These are phyloP conservation scores for Chloroceryle amazona DNA, from an alignment of 2,797 vertebrate genomes.

Conservation along the genomic window DNA sequence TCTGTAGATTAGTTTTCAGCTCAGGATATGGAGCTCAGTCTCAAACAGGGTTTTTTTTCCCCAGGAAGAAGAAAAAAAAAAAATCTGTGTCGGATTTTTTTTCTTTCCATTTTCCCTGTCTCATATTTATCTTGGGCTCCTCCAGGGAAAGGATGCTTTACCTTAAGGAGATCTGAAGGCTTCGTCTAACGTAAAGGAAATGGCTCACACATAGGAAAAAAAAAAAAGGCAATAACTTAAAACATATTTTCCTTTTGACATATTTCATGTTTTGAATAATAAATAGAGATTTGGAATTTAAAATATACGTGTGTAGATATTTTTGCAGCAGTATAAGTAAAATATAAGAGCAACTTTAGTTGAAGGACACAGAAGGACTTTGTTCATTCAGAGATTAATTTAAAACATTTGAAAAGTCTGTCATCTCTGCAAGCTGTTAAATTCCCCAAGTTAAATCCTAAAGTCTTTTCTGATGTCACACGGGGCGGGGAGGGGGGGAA, in stretches of 20 bases:
- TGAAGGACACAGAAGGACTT: conserved; percentile 57
- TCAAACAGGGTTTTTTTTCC: neutral
- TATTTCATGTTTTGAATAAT: conserved; percentile 24
- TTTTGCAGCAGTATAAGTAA: conserved; percentile 5
- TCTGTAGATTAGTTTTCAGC: neutral
- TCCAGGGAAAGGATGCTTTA: neutral
- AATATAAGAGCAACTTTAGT: neutral
- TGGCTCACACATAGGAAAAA: neutral
- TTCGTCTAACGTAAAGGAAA: conserved; percentile 14
- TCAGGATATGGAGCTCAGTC: neutral
- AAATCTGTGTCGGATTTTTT: accelerated
- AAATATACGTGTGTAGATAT: neutral
- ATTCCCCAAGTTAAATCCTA: neutral
- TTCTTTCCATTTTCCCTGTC: neutral
- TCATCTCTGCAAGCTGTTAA: conserved; percentile 53
- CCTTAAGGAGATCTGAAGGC: neutral
- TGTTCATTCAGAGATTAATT: neutral
- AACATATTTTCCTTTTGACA: neutral
- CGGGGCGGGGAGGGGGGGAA: neutral
- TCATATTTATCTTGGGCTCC: neutral
- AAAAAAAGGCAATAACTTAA: neutral
- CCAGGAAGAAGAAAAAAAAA: neutral
- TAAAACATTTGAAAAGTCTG: conserved; percentile 43
- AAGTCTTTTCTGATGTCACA: conserved; percentile 35
- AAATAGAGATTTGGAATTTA: neutral